Evolutionary conservation across 2,113 vertebrate genomes (phyloP), one percentile per base, ranked within the genome.

Genomic region (Odocoileus virginianus): DNA sequence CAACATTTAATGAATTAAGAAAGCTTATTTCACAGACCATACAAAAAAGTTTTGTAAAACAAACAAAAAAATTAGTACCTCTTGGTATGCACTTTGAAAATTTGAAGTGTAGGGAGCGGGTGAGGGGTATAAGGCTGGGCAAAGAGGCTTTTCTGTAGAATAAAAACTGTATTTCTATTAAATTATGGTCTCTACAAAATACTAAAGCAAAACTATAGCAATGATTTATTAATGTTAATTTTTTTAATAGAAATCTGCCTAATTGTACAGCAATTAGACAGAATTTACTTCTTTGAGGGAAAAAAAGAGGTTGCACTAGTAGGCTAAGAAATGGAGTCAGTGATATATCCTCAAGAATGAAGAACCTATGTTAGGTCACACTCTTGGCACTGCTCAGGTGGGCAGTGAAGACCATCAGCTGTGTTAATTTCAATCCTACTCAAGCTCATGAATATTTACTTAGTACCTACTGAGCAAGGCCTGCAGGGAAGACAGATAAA

Each of bases 181-280:
- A 96, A 64, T 79, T 87, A 52, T 4, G 28, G n/a, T 61, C 17
- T 87, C 47, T 82, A 52, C 60, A 82, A 67, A 6, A 67, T 86
- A 94, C 60, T 96, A 91, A 93, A 91, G 40, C 19, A 96, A n/a
- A 96, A 79, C 30, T 87, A 91, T 1, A 93, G 30, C 94, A 86
- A 89, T 89, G 8, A 60, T 61, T 93, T 94, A 67, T 58, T 92
- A 76, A 5, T 55, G 7, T 61, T 54, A 30, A 50, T 10, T 43
- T 54, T 61, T 95, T 96, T 52, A 15, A 88, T 17, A 57, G n/a
- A 93, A 84, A 97, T 84, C 67, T n/a, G 15, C 79, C 10, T 47
- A 91, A 76, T 33, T 55, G 2, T 36, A 74, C 21, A 89, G 40
- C 12, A 93, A 82, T 86, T 92, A 74, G 13, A 43, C 67, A 40